phyloP scores from a whole-genome alignment of 1,140 invertebrate species.

The Rhagoletis pomonella region DNA sequence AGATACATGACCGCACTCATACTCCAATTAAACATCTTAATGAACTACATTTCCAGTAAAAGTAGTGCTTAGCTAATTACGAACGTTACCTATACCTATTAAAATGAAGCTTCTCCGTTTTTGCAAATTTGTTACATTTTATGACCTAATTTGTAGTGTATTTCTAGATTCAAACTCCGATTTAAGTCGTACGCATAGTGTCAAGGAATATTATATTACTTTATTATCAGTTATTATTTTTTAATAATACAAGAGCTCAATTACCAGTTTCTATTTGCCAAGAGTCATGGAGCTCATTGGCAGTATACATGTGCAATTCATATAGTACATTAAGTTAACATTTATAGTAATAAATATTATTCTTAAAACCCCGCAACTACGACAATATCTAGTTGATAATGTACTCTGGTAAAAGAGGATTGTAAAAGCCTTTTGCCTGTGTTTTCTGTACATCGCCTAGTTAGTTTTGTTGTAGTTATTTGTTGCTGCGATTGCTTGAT shows the following conservation, averaged over 20 bases:
- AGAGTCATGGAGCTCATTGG: not conserved
- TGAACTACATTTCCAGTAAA: too few relatives aligned
- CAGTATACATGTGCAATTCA: constrained; percentile 24
- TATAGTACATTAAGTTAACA: constrained; percentile 21
- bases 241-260: constrained; percentile 12
- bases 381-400: not conserved
- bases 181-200: not conserved
- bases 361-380: constrained; percentile 4
- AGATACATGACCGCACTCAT: too few relatives aligned
- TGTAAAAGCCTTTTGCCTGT: not conserved
- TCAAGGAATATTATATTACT: not conserved
- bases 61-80: too few relatives aligned
- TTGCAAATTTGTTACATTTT: too few relatives aligned
- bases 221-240: not conserved
- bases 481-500: not conserved
- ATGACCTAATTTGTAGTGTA: too few relatives aligned
- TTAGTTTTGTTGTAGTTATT: not conserved
- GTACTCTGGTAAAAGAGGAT: not conserved
- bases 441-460: not conserved
- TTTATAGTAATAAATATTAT: constrained; percentile 48
- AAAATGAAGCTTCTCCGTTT: too few relatives aligned
- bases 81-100: too few relatives aligned
- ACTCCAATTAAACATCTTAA: too few relatives aligned
- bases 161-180: too few relatives aligned
- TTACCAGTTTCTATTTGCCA: not conserved